phyloP scores from a whole-genome alignment of 2,797 vertebrate genomes.

The Oreortyx pictus region DNA sequence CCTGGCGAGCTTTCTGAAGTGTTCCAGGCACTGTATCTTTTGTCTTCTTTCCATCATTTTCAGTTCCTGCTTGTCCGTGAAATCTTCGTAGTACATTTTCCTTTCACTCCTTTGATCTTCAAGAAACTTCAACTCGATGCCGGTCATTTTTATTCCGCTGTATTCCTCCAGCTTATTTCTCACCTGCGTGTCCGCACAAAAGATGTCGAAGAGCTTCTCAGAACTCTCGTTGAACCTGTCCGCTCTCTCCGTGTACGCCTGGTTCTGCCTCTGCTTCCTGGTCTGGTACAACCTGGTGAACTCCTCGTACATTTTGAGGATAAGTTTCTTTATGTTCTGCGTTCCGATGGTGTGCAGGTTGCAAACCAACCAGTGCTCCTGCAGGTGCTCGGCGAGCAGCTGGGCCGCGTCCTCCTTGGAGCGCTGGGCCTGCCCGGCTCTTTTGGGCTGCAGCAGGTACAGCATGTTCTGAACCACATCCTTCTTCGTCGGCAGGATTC shows the following conservation, averaged over 20 bases:
- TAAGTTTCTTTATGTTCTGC: conserved; percentile 72
- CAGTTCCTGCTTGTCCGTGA: conserved; percentile 69
- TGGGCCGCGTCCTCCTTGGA: conserved; percentile 73
- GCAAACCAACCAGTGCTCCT: conserved; percentile 74
- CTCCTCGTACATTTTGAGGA: conserved; percentile 75
- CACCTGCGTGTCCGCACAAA: conserved; percentile 49
- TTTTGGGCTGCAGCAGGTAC: conserved; percentile 73
- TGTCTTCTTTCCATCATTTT: conserved; percentile 72
- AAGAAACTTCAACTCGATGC: conserved; percentile 72
- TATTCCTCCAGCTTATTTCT: conserved; percentile 73
- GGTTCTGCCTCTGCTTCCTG: conserved; percentile 74
- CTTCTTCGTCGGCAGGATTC: conserved; percentile 72
- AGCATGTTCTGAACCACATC: conserved; percentile 78
- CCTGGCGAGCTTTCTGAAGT: conserved; percentile 68
- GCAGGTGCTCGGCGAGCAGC: conserved; percentile 70
- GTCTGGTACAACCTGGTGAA: conserved; percentile 75
- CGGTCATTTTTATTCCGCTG: conserved; percentile 76
- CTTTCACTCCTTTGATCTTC: conserved; percentile 73
- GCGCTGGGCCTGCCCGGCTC: conserved; percentile 73
- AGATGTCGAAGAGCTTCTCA: conserved; percentile 71
- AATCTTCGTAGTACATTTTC: conserved; percentile 74
- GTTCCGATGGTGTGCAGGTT: conserved; percentile 72
- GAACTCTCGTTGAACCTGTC: conserved; percentile 73
- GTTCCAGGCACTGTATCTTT: conserved; percentile 71
- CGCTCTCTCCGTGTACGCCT: conserved; percentile 59